Conservation (phyloP, 2,113 vertebrate genomes). For the mouse (Mus musculus) region GRCm39 chr9:61952501-61953000, state of each 20-base stretch:
- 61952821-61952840: not conserved
- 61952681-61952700: not conserved
- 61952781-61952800: not conserved
- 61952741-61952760: not conserved
- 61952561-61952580: slow-evolving; percentile 69
- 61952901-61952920: not conserved
- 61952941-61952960: not conserved
- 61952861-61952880: not conserved
- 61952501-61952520: slow-evolving; percentile 40
- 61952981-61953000: not conserved
- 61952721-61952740: not conserved
- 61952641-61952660: slow-evolving; percentile 72
- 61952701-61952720: not conserved
- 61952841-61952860: not conserved
- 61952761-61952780: not conserved
- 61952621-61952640: slow-evolving; percentile 72
- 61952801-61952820: not conserved
- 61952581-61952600: slow-evolving; percentile 70
- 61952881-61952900: not conserved
- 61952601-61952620: slow-evolving; percentile 75
- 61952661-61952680: slow-evolving; percentile 54
- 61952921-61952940: no score
- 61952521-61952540: slow-evolving; percentile 26
- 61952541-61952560: slow-evolving; percentile 48
- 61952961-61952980: not conserved